Percentiles rank a stretch among this genome's conserved stretches.
Conservation (phyloP, 2,797 vertebrate species). For the Notolabrus celidotus region DNA sequence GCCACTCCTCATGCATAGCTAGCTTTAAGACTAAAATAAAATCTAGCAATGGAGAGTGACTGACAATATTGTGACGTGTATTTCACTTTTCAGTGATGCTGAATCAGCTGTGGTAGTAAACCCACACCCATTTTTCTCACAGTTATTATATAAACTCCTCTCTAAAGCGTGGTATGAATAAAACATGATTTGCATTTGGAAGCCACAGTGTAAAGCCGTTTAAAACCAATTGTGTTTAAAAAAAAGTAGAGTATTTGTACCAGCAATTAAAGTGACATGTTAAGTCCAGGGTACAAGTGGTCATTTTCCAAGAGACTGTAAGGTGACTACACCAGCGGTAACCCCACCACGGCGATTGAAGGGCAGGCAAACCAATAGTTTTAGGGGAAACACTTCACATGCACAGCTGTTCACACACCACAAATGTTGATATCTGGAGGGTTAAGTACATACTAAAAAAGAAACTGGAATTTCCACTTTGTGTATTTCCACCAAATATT, state of each 20-base stretch:
- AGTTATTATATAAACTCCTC: neutral
- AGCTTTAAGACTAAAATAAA: neutral
- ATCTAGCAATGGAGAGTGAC: neutral
- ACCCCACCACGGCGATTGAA: constrained; percentile 42
- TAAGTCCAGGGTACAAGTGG: constrained; percentile 25
- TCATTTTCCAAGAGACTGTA: constrained; percentile 40
- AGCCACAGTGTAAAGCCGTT: constrained; percentile 7
- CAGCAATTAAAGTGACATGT: constrained; percentile 12
- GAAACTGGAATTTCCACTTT: constrained; percentile 47
- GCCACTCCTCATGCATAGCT: neutral
- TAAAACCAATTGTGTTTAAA: constrained; percentile 8
- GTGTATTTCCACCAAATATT: constrained; percentile 35
- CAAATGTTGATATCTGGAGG: constrained; percentile 20
- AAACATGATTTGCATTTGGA: neutral
- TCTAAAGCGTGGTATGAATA: neutral
- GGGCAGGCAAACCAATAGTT: constrained; percentile 23
- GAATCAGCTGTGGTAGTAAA: neutral
- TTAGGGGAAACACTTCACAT: constrained; percentile 21
- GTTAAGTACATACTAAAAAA: constrained; percentile 16
- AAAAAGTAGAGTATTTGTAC: too few relatives aligned
- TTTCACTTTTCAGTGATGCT: neutral
- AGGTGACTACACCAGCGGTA: constrained; percentile 36
- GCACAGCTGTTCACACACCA: constrained; percentile 56
- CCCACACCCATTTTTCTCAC: neutral
- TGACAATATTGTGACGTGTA: neutral